Evolutionary conservation across 2,113 vertebrate species (phyloP), one percentile per base, ranked within the genome.

Genomic region (Panthera tigris): DNA sequence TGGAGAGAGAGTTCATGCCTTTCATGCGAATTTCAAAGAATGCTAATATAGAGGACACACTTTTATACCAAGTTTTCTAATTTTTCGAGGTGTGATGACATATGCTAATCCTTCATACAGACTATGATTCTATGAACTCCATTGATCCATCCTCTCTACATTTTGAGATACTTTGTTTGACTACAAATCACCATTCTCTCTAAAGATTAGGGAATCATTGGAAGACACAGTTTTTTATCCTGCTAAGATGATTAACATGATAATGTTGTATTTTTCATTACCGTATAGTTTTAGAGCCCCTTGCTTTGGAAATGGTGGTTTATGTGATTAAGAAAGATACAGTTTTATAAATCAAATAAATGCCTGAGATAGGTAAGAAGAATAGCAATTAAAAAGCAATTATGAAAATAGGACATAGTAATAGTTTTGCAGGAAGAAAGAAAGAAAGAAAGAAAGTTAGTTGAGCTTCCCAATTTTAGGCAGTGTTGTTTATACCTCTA

Each of bases 311-410:
- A 63, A 50, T 45, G 19, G 16, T 74, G 33, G 33, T 23, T 65
- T 94, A 45, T 48, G 5, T 94, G 52, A 78, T 90, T 87, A 61
- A 96, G 36, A 78, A 88, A 79, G 63, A 48, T 23, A 12, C 41
- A 33, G 23, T 78, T 89, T 89, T 90, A 48, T 84, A 94, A 84
- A 88, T 90, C 91, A 87, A 91, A 93, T 88, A 92, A 85, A 73
- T 82, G 85, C 14, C 27, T 87, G 52, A 88, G 15, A 7, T 73
- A 87, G 45, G 29, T 55, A 55, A 90, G 80, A 25, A 76, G 19
- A 87, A 48, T 7, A 78, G 15, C 36, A 52, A 65, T 55, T 78
- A 74, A 87, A 89, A 88, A 80, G 4, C 23, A 88, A 45, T 52
- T 55, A 80, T 76, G 15, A 92, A 71, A 69, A 69, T 81, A 91